Evolutionary conservation across 2,797 vertebrate genomes (phyloP).

Genomic region (Limosa lapponica): DNA sequence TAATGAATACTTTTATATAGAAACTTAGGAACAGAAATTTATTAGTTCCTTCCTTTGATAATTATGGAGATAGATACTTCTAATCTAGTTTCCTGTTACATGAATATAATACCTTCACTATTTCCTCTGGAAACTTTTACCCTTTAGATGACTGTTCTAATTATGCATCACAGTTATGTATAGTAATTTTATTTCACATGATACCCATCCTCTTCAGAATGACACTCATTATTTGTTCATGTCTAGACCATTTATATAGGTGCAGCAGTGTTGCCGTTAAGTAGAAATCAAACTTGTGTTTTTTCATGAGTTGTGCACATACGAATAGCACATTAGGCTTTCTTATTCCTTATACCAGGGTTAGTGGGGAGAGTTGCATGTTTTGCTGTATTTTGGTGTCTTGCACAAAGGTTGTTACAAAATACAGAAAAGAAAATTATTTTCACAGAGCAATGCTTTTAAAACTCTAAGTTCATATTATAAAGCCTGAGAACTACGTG

Average conservation of each 20-base stretch:
- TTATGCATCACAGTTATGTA: neutral
- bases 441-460: neutral
- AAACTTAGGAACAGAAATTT: neutral
- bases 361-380: neutral
- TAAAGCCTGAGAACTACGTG: neutral
- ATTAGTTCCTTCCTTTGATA: constrained; percentile 37
- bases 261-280: neutral
- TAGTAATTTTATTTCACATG: neutral
- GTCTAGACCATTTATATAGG: neutral
- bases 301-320: neutral
- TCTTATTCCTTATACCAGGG: neutral
- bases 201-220: neutral
- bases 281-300: neutral
- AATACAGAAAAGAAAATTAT: neutral
- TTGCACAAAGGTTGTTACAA: neutral
- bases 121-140: constrained; percentile 34
- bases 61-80: constrained; percentile 18
- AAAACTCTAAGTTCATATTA: neutral
- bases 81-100: constrained; percentile 24
- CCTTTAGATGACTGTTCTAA: neutral
- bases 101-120: neutral
- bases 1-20: neutral
- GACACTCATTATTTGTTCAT: neutral
- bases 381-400: neutral
- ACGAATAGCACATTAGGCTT: neutral